Percentiles rank a stretch among this genome's conserved stretches.
Evolutionary conservation across 2,888 invertebrate genomes (phyloP).

Genomic region (Didymodactylos carnosus): DNA sequence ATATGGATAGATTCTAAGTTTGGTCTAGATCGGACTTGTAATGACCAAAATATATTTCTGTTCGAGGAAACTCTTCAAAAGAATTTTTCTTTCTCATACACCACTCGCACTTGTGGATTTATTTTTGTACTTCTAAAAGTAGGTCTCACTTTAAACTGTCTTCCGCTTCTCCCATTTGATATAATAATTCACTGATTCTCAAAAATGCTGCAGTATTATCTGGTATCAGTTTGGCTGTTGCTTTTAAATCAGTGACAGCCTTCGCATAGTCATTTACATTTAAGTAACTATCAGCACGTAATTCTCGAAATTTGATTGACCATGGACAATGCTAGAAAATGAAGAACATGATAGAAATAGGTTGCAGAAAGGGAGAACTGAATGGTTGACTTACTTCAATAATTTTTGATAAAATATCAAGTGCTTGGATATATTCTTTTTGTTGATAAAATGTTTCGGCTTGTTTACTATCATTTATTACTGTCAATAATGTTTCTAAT

Average conservation of each 20-base stretch:
- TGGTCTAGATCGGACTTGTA: too few relatives aligned
- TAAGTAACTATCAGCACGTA: constrained; percentile 65
- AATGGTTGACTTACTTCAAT: neutral
- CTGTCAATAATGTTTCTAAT: neutral
- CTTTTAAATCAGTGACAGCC: constrained; percentile 71
- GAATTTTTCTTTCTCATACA: too few relatives aligned
- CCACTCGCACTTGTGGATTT: too few relatives aligned
- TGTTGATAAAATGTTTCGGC: neutral
- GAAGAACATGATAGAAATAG: too few relatives aligned
- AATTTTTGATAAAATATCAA: neutral
- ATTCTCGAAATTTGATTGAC: constrained; percentile 59
- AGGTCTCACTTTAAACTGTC: constrained; percentile 57
- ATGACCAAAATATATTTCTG: too few relatives aligned
- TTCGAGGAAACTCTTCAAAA: too few relatives aligned
- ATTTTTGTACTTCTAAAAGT: too few relatives aligned
- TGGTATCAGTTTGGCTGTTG: constrained; percentile 66
- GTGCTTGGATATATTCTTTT: neutral
- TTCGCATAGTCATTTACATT: constrained; percentile 35
- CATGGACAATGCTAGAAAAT: constrained; percentile 59
- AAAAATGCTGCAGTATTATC: constrained; percentile 73
- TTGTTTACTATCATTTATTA: neutral
- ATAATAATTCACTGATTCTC: constrained; percentile 62
- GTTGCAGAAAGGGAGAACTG: too few relatives aligned
- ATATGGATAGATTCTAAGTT: too few relatives aligned
- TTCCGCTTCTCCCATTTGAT: constrained; percentile 70